Base-by-base conservation (phyloP, 2,888 invertebrate species). In the Melikaiella ostensackeni region DNA sequence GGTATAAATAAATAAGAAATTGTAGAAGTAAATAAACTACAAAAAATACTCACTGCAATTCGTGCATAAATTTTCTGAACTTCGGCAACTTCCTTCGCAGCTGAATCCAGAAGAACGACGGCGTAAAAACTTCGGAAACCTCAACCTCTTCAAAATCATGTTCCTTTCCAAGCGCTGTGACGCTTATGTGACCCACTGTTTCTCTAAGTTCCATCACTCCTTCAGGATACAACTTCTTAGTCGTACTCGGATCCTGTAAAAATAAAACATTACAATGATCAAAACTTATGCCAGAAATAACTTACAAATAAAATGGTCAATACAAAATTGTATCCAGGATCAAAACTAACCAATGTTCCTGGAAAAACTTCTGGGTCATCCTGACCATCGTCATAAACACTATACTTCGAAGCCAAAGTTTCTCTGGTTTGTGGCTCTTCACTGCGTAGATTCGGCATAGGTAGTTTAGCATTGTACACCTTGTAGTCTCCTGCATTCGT, bases 41-140 rank as follows among this genome's bases (percentile, higher is more conserved):
- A 57, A 42, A 38, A 13, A 57, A 75, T 64, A 76, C 85, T 77
- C 84, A 91, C 91, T 84, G 78, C 21, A 91, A 73, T 0, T 85
- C 79, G 1, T 75, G n/a, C 90, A 90, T 91, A 27, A 91, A 78
- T 21, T 19, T 38, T 1, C 82, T 77, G 35, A 90, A 85, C 21
- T 61, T 75, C 0, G 70, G 78, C n/a, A 76, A 73, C 5, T 85
- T 85, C 62, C 85, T 83, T 0, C 85, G 78, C 16, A 88, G 80
- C 3, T 86, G 88, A 76, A 91, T 81, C 91, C 90, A 91, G 73
- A 91, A 91, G 55, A 91, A 90, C 1, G 88, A 86, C 1, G 91
- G 91, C 2, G 88, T 86, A 57, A 88, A 90, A 16, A 89, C 80
- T 77, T 91, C 91, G 9, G 84, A 84, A 35, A 91, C 80, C 24